Base-by-base conservation (phyloP, 2,797 vertebrate genomes). In the Tachyglossus aculeatus region DNA sequence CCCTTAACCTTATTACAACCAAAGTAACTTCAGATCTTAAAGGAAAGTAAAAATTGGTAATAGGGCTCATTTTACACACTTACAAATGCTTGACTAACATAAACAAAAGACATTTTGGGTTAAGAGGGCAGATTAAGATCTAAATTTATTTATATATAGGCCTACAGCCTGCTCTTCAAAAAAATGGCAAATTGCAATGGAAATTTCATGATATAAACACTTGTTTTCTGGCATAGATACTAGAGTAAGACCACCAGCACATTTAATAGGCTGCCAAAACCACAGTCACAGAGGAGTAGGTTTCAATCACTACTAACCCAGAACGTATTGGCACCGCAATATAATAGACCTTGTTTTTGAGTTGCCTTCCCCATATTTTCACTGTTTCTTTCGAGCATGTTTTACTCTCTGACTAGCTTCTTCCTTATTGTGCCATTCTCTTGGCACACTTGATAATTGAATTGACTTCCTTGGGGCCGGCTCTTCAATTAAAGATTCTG, bases 141-240 rank as follows among this genome's bases (percentile, higher is more conserved):
- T 44, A 22, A 39, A 18, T 31, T 29, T 48, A 19, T 31, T 70
- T 22, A 61, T 27, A 44, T 60, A 67, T 63, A 63, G 22, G 55
- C 45, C 14, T 56, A 51, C 5, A 13, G n/a, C 40, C 3, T 21
- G 45, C 50, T 68, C 52, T 56, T 81, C 36, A n/a, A 67, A 72
- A 72, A 75, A 71, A 51, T 45, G 53, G 60, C 59, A 74, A 56
- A 22, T 75, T 73, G 56, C 41, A 55, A 67, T 21, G 53, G 65
- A 37, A 73, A 83, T 71, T 68, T 39, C n/a, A 25, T 39, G 62
- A 55, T 58, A 56, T 38, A 81, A 54, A 57, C 16, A 22, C 57
- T 67, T 73, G 55, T 62, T 71, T 77, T 77, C 67, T 63, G 47
- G 61, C 50, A 40, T 47, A 66, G 71, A 68, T 44, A 59, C n/a